Percentiles rank a stretch among this genome's conserved stretches.
phyloP scores from a whole-genome alignment of 2,888 invertebrate genomes.

The Polydesmus complanatus region DNA sequence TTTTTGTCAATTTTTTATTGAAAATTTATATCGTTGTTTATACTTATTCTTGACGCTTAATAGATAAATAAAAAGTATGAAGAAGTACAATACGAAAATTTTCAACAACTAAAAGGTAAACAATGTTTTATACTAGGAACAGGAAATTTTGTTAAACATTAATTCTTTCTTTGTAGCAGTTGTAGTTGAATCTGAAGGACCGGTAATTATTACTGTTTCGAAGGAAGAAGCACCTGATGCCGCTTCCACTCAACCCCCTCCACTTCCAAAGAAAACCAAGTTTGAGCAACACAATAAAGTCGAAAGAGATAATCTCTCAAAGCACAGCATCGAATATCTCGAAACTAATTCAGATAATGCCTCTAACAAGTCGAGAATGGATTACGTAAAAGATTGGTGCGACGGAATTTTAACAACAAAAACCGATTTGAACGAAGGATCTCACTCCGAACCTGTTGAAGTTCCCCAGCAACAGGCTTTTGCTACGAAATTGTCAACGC shows the following conservation, averaged over 20 bases:
- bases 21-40: neutral
- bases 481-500: neutral
- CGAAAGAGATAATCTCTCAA: neutral
- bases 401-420: slow-evolving; percentile 1
- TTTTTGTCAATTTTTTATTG: neutral
- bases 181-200: too few relatives aligned
- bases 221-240: neutral
- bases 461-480: neutral
- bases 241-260: neutral
- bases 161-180: neutral
- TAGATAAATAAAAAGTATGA: neutral
- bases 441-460: neutral
- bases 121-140: neutral
- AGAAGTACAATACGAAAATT: slow-evolving; percentile 7
- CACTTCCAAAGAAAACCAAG: slow-evolving; percentile 6
- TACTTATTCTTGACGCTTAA: neutral
- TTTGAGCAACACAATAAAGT: neutral
- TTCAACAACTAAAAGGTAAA: neutral
- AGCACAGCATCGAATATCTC: neutral
- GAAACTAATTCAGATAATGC: neutral
- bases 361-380: slow-evolving; percentile 6
- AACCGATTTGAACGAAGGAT: neutral
- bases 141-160: neutral
- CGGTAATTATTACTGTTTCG: too few relatives aligned
- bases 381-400: slow-evolving; percentile 13